These are phyloP conservation scores for Chaetodon trifascialis DNA, from an alignment of 2,113 vertebrate species.

Conservation along the genomic window DNA sequence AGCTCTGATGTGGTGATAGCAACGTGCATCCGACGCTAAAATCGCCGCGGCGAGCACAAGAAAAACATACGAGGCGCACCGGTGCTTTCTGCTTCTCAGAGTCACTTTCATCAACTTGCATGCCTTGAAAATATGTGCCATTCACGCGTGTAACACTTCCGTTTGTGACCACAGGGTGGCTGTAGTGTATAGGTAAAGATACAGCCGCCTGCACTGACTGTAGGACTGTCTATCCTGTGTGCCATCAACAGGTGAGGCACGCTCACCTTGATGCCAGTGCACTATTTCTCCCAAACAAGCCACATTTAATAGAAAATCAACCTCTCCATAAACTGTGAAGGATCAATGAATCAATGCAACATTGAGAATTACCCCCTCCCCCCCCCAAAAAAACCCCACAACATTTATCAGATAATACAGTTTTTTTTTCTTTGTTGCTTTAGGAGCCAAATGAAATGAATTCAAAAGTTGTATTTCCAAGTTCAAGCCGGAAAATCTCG, in stretches of 20 bases:
- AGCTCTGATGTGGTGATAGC: conserved; percentile 31
- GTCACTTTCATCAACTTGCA: conserved; percentile 64
- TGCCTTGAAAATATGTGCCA: conserved; percentile 45
- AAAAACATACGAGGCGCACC: conserved; percentile 23
- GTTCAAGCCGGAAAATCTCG: background rate
- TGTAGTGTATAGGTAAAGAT: conserved; percentile 4
- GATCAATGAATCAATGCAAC: too few species aligned
- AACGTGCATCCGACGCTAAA: conserved; percentile 31
- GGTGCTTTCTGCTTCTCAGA: conserved; percentile 50
- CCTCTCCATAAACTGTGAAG: too few species aligned
- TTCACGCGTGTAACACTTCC: conserved; percentile 38
- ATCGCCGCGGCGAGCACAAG: conserved; percentile 18
- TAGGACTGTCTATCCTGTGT: background rate
- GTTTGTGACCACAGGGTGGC: conserved; percentile 64
- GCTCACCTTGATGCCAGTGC: background rate
- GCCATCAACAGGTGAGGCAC: conserved; percentile 23
- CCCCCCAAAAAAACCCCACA: background rate
- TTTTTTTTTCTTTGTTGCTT: background rate
- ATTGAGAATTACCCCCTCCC: too few species aligned
- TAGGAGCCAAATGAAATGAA: background rate
- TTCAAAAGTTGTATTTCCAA: background rate
- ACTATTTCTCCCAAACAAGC: background rate
- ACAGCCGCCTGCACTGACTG: background rate
- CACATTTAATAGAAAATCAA: too few species aligned
- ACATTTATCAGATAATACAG: background rate